Evolutionary conservation across 2,888 invertebrate genomes (phyloP).

Genomic region (Ectemnius continuus): DNA sequence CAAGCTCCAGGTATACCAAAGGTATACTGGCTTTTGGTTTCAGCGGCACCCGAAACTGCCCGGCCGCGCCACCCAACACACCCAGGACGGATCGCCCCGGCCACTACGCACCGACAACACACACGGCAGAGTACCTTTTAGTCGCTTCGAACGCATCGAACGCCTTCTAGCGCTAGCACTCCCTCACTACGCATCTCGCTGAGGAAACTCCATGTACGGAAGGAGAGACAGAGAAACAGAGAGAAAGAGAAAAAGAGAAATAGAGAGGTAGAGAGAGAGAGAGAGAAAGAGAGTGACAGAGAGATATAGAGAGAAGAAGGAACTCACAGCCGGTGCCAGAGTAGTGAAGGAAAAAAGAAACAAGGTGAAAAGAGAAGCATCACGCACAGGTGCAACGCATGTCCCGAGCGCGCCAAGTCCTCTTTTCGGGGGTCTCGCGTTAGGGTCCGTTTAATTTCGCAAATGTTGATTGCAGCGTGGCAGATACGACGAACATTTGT

Average conservation of each 20-base stretch:
- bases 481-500: no score
- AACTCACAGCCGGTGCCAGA: not conserved
- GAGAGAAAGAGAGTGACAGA: no score
- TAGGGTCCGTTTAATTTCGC: no score
- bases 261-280: no score
- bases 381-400: slow-evolving; percentile 1
- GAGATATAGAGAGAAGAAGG: not conserved
- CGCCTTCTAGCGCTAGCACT: not conserved
- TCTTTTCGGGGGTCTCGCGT: no score
- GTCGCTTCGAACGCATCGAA: not conserved
- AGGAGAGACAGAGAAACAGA: no score
- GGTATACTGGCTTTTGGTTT: not conserved
- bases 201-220: no score
- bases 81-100: not conserved
- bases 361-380: not conserved
- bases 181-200: no score
- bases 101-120: not conserved
- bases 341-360: not conserved
- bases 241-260: not conserved
- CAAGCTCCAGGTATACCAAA: slow-evolving; percentile 6
- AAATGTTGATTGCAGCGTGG: no score
- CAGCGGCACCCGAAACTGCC: not conserved
- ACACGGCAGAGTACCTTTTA: not conserved
- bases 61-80: not conserved
- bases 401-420: no score